These are phyloP conservation scores for Oryzias celebensis DNA, from an alignment of 2,113 vertebrate species.

Conservation along the genomic window DNA sequence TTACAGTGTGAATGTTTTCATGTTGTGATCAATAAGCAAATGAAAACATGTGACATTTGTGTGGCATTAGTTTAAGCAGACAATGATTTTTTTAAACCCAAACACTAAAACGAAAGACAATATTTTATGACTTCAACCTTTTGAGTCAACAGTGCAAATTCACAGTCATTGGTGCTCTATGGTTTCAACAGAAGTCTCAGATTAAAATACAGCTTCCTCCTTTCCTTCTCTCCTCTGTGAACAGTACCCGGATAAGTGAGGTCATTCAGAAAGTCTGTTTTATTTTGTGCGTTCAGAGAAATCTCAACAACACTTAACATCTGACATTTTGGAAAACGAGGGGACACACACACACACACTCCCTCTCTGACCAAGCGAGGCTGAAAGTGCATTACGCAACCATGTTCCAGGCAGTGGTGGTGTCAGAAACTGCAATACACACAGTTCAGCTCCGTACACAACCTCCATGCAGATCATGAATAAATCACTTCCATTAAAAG, in stretches of 20 bases:
- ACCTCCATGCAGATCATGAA: slow-evolving; percentile 60
- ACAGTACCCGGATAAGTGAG: slow-evolving; percentile 47
- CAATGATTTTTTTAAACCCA: too few species aligned
- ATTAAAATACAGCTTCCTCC: too few species aligned
- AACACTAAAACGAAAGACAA: too few species aligned
- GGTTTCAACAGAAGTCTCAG: too few species aligned
- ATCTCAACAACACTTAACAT: slow-evolving; percentile 76
- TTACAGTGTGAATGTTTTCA: too few species aligned
- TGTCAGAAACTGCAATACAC: slow-evolving; percentile 17
- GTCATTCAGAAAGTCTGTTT: slow-evolving; percentile 38
- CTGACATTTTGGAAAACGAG: slow-evolving; percentile 64
- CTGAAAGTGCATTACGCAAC: slow-evolving; percentile 70
- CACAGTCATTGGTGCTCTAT: too few species aligned
- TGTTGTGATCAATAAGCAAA: too few species aligned
- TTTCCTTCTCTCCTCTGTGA: slow-evolving; percentile 31
- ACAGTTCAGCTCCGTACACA: neutral
- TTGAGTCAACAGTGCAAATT: too few species aligned
- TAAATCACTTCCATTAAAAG: slow-evolving; percentile 69
- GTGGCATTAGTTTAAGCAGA: too few species aligned
- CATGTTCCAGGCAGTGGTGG: slow-evolving; percentile 71
- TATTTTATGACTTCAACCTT: too few species aligned
- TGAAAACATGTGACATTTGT: too few species aligned
- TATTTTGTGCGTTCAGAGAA: slow-evolving; percentile 37
- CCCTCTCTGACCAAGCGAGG: slow-evolving; percentile 25
- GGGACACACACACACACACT: slow-evolving; percentile 20